Conservation (phyloP, 2,888 invertebrate genomes). For the Tinea trinotella region DNA sequence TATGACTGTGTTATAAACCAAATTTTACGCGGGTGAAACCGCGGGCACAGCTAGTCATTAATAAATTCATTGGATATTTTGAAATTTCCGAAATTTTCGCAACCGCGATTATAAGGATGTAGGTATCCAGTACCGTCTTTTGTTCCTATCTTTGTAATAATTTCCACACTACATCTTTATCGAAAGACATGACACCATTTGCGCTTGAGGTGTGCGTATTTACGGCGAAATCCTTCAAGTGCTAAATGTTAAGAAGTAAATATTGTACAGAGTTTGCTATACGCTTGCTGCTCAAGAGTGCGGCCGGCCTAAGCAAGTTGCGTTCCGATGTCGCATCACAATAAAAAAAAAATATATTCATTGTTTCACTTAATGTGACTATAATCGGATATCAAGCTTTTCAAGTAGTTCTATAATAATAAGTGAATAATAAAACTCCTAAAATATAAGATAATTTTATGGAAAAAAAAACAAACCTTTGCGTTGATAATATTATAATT, state of each 20-base stretch:
- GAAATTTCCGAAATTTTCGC: not conserved
- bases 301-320: not conserved
- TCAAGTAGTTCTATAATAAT: too few species aligned
- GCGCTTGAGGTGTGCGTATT: too few species aligned
- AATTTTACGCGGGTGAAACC: too few species aligned
- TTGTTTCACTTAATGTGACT: too few species aligned
- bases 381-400: too few species aligned
- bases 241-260: not conserved
- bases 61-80: not conserved
- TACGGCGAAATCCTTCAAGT: too few species aligned
- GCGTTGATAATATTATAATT: conserved; percentile 27
- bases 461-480: not conserved
- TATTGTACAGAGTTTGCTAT: not conserved
- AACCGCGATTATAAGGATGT: not conserved
- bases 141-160: not conserved
- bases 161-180: not conserved
- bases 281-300: not conserved
- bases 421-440: too few species aligned
- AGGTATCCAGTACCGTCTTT: not conserved
- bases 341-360: too few species aligned
- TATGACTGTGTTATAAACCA: too few species aligned
- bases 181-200: not conserved
- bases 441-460: too few species aligned
- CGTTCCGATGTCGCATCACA: too few species aligned
- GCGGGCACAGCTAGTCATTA: too few species aligned